Evolutionary conservation across 2,113 vertebrate genomes (phyloP), one percentile per base, ranked within the genome.

Genomic region (Siniperca chuatsi): DNA sequence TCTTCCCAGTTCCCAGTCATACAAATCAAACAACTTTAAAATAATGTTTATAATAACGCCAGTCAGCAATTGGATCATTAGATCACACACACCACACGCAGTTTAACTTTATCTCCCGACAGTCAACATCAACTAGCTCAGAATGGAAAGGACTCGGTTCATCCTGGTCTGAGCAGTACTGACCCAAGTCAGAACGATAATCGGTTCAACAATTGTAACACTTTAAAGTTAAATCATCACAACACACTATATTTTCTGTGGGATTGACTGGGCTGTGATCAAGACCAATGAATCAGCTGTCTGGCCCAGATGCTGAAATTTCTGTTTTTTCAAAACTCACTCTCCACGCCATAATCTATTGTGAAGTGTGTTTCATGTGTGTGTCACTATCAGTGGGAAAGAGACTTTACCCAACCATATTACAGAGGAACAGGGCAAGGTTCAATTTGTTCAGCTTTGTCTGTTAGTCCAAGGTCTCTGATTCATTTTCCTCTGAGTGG

Each of bases 401-500:
- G n/a, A 44, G 44, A 72, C 50, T 77, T 81, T 42, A 79, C 50
- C 58, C 70, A 70, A 21, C n/a, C n/a, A 67, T 72, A 73, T 79
- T 33, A 67, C 21, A 55, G 48, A 75, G 54, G 44, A 78, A 66
- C 33, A 23, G 61, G 48, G 15, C 23, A 68, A 48, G 29, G 69
- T 81, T 83, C 15, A 70, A 44, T 82, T 65, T 79, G 52, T 68
- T 75, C 60, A 62, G 66, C 37, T 77, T 29, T 67, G 33, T 57
- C 40, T 79, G 64, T 69, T 65, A 25, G 48, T 68, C 35, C 1
- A 0, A 29, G 29, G 13, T 57, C 57, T 57, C 0, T 20, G 55
- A 87, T 80, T 81, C 50, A 70, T 37, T 81, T 87, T 60, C 16
- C 58, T 58, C 25, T 42, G 23, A 78, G 78, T 79, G 55, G n/a